Conservation (phyloP, 2,113 vertebrate genomes). For the Quiscalus mexicanus region DNA sequence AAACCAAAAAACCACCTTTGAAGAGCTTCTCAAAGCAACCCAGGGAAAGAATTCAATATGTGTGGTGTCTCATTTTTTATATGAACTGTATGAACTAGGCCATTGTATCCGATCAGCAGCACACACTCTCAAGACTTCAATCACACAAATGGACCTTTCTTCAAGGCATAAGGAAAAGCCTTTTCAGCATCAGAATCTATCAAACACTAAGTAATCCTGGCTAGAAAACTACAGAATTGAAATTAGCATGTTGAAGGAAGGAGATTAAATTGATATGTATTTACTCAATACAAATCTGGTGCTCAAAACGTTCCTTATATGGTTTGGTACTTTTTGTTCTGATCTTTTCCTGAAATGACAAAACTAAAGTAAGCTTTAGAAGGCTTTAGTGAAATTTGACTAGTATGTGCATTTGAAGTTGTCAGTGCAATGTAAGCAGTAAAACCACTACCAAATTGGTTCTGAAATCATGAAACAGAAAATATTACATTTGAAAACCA, state of each 20-base stretch:
- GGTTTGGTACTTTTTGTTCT: not conserved
- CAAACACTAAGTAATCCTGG: not conserved
- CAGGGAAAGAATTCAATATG: not conserved
- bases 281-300: not conserved
- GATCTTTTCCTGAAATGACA: not conserved
- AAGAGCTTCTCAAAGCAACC: not conserved
- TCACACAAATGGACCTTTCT: not conserved
- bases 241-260: not conserved
- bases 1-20: not conserved
- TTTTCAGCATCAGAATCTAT: not conserved
- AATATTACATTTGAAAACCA: not conserved
- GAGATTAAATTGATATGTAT: not conserved
- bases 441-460: not conserved
- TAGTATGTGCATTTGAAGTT: not conserved
- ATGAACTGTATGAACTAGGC: not conserved
- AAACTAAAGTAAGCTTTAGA: not conserved
- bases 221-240: not conserved
- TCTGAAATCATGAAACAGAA: not conserved
- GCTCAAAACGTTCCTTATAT: not conserved
- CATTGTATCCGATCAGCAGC: fast-evolving
- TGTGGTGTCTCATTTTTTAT: not conserved
- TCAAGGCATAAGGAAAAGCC: not conserved
- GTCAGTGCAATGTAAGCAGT: not conserved
- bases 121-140: not conserved
- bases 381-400: not conserved